Conservation (phyloP, 1,140 invertebrate species). For the Trissolcus basalis region DNA sequence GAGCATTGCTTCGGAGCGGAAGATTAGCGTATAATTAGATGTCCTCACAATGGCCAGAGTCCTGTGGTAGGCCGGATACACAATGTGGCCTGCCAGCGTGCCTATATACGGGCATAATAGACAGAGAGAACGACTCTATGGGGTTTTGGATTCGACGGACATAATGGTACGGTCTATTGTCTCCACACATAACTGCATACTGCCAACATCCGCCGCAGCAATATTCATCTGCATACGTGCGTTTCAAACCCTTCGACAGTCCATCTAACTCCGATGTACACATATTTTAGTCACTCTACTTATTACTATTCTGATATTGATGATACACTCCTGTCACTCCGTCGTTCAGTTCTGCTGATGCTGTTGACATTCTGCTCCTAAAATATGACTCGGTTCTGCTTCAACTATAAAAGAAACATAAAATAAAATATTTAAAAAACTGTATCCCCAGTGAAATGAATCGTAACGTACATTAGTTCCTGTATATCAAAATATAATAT, state of each 20-base stretch:
- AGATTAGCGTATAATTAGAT: conserved; percentile 73
- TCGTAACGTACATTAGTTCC: too few relatives aligned
- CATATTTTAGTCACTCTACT: conserved; percentile 49
- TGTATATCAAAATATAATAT: too few relatives aligned
- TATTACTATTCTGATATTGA: conserved; percentile 33
- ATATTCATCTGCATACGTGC: conserved; percentile 71
- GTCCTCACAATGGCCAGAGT: conserved; percentile 66
- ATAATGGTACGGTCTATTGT: conserved; percentile 72
- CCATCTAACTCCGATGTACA: conserved; percentile 24
- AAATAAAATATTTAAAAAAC: too few relatives aligned
- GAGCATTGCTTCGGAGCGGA: conserved; percentile 59
- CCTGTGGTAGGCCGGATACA: conserved; percentile 66
- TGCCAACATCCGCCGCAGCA: conserved; percentile 71
- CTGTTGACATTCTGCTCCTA: too few relatives aligned
- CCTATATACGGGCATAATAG: conserved; percentile 64
- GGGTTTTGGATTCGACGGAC: conserved; percentile 72
- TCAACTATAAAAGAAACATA: too few relatives aligned
- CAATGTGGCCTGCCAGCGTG: conserved; percentile 68
- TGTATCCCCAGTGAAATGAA: too few relatives aligned
- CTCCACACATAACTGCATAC: conserved; percentile 70
- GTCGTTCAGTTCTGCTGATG: too few relatives aligned
- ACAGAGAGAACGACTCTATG: conserved; percentile 70
- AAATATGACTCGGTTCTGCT: too few relatives aligned
- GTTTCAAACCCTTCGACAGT: conserved; percentile 51
- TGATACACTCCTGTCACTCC: conserved; percentile 10